Evolutionary conservation across 2,888 invertebrate genomes (phyloP).

Genomic region (Sphaeridia pumilis): DNA sequence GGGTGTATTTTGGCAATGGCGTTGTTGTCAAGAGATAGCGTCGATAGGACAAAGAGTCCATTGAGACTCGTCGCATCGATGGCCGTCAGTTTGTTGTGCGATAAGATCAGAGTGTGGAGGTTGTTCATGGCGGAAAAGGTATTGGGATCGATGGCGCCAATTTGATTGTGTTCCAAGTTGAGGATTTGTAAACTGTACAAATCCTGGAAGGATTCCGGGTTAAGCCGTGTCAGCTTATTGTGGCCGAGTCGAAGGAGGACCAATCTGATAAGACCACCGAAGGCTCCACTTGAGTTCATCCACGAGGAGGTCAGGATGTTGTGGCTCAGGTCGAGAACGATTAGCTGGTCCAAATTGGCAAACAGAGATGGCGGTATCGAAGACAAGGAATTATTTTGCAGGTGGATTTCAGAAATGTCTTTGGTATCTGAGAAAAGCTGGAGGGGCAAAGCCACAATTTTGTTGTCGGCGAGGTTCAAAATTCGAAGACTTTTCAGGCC

Average conservation of each 20-base stretch:
- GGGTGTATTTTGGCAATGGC: conserved; percentile 69
- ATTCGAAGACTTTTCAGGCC: conserved; percentile 70
- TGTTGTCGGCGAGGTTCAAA: conserved; percentile 80
- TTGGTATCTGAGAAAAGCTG: conserved; percentile 69
- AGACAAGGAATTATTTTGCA: conserved; percentile 83
- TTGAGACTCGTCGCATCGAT: conserved; percentile 76
- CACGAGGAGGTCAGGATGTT: conserved; percentile 77
- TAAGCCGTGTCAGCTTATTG: conserved; percentile 62
- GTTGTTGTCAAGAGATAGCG: conserved; percentile 77
- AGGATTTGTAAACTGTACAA: conserved; percentile 74
- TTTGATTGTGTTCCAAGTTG: conserved; percentile 69
- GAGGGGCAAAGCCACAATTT: conserved; percentile 74
- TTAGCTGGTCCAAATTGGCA: conserved; percentile 67
- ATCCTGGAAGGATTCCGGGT: conserved; percentile 71
- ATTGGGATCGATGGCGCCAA: conserved; percentile 72
- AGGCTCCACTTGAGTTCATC: conserved; percentile 55
- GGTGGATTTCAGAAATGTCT: conserved; percentile 72
- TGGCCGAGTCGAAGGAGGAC: conserved; percentile 75
- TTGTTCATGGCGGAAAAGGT: conserved; percentile 86
- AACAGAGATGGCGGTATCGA: conserved; percentile 74
- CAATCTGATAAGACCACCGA: conserved; percentile 74
- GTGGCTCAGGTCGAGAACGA: conserved; percentile 68
- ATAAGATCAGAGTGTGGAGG: conserved; percentile 73
- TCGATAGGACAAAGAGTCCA: conserved; percentile 72
- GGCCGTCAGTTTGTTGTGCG: conserved; percentile 71